Evolutionary conservation across 2,888 invertebrate genomes (phyloP), one percentile per base, ranked within the genome.

Genomic region (Mactromeris polynyma): DNA sequence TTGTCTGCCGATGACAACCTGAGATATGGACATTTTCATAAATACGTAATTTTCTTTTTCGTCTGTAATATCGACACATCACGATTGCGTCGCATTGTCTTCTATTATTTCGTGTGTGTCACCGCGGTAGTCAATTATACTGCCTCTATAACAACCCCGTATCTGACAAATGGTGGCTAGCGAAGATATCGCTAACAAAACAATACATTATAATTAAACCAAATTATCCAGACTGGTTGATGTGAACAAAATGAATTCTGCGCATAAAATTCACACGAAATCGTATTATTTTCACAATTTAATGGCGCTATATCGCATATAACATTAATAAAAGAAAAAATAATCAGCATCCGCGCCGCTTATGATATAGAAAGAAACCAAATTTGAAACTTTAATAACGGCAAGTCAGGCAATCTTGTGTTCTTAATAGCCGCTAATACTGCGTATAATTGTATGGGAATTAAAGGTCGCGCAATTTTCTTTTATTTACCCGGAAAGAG

Each of bases 391-490:
- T 79, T 36, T 83, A 88, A 90, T 88, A 87, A 83, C 19, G 58
- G 31, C 26, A 46, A 77, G 90, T 90, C 90, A 90, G 82, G 90
- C 90, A 79, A 90, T 73, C 81, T 42, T 36, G 84, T 69, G 84
- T 82, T 86, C 77, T 81, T 87, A 81, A 86, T 84, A 84, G 79
- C 36, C 82, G 33, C 79, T 80, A 88, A 90, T 88, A 88, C 40
- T 84, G 51, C 21, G 83, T 87, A 82, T 87, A 90, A 90, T 90
- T 90, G 87, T 79, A 86, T 84, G 78, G 86, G 85, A 88, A 90
- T 90, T 90, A 90, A 90, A 88, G 88, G 88, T 85, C 90, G 81
- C 86, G 88, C 88, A 88, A 90, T 86, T 80, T 73, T 58, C 83
- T 79, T 87, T 81, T 89, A 87, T 89, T 89, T 89, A 87, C 85